phyloP scores from a whole-genome alignment of 2,797 vertebrate species.

The Anolis apletophallus region DNA sequence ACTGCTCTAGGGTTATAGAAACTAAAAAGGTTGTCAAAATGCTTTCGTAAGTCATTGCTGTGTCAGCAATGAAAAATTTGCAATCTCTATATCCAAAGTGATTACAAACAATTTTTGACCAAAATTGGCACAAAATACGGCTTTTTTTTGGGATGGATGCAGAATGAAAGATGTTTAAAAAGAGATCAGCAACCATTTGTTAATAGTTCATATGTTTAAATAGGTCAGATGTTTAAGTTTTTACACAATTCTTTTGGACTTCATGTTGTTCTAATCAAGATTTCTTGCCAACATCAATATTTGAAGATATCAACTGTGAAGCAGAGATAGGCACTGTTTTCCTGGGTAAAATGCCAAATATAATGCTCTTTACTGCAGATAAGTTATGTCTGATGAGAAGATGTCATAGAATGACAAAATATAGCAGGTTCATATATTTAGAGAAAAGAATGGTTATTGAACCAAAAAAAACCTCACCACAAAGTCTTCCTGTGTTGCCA shows the following conservation, averaged over 20 bases:
- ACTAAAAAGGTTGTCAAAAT: not conserved
- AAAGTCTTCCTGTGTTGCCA: not conserved
- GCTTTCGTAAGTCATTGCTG: not conserved
- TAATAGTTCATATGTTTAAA: constrained; percentile 44
- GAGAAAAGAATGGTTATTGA: constrained; percentile 11
- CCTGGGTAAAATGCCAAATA: not conserved
- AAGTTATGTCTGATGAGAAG: not conserved
- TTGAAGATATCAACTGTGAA: constrained; percentile 48
- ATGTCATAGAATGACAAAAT: constrained; percentile 26
- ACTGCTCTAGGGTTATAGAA: not conserved
- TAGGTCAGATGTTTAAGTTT: constrained; percentile 41
- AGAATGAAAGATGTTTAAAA: not conserved
- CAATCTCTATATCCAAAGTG: constrained; percentile 10
- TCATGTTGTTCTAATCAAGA: constrained; percentile 52
- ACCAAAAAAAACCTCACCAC: not conserved
- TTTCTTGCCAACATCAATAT: constrained; percentile 66
- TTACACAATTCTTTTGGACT: constrained; percentile 56
- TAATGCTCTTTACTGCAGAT: constrained; percentile 43
- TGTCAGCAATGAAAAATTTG: constrained; percentile 21
- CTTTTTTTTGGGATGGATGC: not conserved
- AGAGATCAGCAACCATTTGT: constrained; percentile 41
- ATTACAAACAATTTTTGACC: constrained; percentile 1
- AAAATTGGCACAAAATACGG: not conserved
- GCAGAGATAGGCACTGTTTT: constrained; percentile 54
- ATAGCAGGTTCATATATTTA: not conserved